A percentile compares a stretch with the other conserved stretches of the same genome.
Conservation (phyloP, 2,888 invertebrate genomes). For the Polia nebulosa region DNA sequence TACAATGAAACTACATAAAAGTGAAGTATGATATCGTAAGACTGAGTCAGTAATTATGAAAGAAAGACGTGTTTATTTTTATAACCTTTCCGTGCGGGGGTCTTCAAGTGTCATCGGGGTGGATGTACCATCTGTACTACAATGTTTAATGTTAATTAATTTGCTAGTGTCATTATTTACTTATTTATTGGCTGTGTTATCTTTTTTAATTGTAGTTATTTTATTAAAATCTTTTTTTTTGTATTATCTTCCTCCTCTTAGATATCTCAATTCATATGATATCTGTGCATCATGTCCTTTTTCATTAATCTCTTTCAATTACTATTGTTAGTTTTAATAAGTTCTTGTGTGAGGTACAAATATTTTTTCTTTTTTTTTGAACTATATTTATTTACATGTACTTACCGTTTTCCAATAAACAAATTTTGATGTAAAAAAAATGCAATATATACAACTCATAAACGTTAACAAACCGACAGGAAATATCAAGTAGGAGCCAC, state of each 20-base stretch:
- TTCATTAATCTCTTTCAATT: background rate
- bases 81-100: constrained; percentile 63
- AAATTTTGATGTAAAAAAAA: no score
- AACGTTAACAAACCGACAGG: constrained; percentile 43
- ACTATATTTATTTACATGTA: background rate
- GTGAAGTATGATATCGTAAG: constrained; percentile 46
- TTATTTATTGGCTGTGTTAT: constrained; percentile 15
- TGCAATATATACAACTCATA: constrained; percentile 21
- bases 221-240: background rate
- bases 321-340: no score
- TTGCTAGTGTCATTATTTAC: constrained; percentile 24
- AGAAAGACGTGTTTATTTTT: constrained; percentile 59
- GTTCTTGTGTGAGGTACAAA: no score
- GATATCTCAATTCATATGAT: background rate
- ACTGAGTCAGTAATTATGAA: constrained; percentile 53
- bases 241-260: background rate
- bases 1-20: constrained; percentile 53
- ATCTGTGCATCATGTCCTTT: background rate
- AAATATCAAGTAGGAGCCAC: constrained; percentile 58
- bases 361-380: no score
- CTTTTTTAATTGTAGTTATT: constrained; percentile 3
- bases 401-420: no score
- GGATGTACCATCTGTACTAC: constrained; percentile 36
- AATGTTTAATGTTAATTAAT: constrained; percentile 33
- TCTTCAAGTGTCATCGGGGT: constrained; percentile 44